Percentiles rank a stretch among this genome's conserved stretches.
phyloP scores from a whole-genome alignment of 2,888 invertebrate species.

The Hemithea aestivaria region DNA sequence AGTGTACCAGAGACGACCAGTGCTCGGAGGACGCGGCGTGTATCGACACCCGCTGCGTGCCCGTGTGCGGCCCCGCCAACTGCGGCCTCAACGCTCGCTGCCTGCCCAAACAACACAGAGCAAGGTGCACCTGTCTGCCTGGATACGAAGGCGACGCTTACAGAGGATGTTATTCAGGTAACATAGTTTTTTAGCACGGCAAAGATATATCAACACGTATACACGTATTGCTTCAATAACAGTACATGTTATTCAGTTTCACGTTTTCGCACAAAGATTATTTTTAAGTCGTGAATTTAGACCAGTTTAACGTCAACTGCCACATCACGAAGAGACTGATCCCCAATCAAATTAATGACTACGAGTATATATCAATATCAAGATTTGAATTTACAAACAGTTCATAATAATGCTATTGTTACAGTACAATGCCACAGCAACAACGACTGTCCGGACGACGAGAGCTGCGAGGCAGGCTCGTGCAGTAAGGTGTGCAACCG shows the following conservation, averaged over 20 bases:
- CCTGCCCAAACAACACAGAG: constrained; percentile 87
- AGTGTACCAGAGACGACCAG: constrained; percentile 87
- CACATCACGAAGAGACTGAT: too few relatives aligned
- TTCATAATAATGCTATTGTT: constrained; percentile 30
- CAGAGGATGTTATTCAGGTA: constrained; percentile 86
- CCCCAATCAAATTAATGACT: too few relatives aligned
- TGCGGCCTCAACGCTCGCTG: constrained; percentile 90
- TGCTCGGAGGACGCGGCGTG: constrained; percentile 92
- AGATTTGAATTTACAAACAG: too few relatives aligned
- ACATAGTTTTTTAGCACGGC: too few relatives aligned
- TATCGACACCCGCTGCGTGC: constrained; percentile 84
- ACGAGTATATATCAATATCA: too few relatives aligned
- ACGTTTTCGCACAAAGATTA: too few relatives aligned
- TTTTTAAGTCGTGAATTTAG: too few relatives aligned
- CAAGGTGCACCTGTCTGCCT: constrained; percentile 89
- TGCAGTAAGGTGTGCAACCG: constrained; percentile 89
- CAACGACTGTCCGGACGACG: constrained; percentile 88
- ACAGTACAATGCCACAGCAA: constrained; percentile 91
- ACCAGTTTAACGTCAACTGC: too few relatives aligned
- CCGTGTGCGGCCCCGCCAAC: constrained; percentile 85
- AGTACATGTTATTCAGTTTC: too few relatives aligned
- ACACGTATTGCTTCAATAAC: too few relatives aligned
- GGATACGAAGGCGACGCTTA: constrained; percentile 92
- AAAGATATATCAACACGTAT: too few relatives aligned
- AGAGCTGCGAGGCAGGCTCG: constrained; percentile 89